phyloP scores from a whole-genome alignment of 2,888 invertebrate genomes.

The Dexiosoma caninum region DNA sequence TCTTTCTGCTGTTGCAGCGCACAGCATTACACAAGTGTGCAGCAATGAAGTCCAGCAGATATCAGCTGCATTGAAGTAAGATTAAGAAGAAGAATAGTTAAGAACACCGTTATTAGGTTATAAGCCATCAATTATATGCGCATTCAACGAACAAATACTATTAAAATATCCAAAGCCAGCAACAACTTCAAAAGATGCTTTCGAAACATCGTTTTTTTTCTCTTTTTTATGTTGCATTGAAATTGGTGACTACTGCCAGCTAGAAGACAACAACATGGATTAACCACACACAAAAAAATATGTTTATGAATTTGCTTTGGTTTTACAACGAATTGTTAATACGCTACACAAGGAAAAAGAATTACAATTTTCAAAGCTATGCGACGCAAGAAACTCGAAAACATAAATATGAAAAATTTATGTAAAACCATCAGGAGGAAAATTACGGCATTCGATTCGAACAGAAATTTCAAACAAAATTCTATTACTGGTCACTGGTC shows the following conservation, averaged over 20 bases:
- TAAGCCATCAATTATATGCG: constrained; percentile 75
- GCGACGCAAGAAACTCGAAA: neutral
- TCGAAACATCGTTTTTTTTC: neutral
- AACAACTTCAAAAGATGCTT: constrained; percentile 45
- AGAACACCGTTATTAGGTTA: constrained; percentile 72
- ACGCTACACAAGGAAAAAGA: neutral
- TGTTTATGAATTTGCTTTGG: neutral
- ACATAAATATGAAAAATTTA: too few relatives aligned
- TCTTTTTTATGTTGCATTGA: constrained; percentile 6
- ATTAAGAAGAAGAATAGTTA: constrained; percentile 33
- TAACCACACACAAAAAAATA: constrained; percentile 19
- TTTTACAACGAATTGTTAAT: neutral
- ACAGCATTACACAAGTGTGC: neutral
- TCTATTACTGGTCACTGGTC: too few relatives aligned
- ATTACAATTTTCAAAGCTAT: neutral
- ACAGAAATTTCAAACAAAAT: too few relatives aligned
- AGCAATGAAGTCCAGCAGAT: neutral
- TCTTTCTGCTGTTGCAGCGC: neutral
- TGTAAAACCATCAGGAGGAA: too few relatives aligned
- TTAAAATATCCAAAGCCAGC: constrained; percentile 30
- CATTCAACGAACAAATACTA: constrained; percentile 66
- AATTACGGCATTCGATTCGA: too few relatives aligned
- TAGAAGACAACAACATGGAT: constrained; percentile 38
- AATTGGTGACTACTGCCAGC: constrained; percentile 56
- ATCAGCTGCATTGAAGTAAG: neutral